Evolutionary conservation across 1,140 invertebrate species (phyloP).

Genomic region (Heliothis virescens): DNA sequence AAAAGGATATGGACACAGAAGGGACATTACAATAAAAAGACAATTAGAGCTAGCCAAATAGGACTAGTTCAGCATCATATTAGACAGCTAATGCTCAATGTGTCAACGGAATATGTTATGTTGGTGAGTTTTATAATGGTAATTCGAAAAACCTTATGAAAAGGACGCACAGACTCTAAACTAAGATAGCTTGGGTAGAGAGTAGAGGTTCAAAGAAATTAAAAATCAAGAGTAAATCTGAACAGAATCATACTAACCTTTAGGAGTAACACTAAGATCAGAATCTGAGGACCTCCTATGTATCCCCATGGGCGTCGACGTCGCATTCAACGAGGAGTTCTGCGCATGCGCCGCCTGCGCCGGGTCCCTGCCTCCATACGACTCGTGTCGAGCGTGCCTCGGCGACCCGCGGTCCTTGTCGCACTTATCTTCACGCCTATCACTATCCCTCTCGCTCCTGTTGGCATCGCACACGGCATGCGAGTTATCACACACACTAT

Average conservation of each 20-base stretch:
- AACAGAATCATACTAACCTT: conserved; percentile 88
- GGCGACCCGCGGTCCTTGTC: conserved; percentile 80
- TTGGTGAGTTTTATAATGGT: too few species aligned
- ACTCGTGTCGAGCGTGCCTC: conserved; percentile 77
- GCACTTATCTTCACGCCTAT: conserved; percentile 57
- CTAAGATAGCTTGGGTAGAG: too few species aligned
- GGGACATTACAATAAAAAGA: too few species aligned
- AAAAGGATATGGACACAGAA: too few species aligned
- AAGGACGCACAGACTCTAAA: too few species aligned
- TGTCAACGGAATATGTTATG: too few species aligned
- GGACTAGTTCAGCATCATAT: too few species aligned
- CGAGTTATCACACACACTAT: conserved; percentile 85
- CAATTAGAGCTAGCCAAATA: neutral
- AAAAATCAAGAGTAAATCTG: neutral
- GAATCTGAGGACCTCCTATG: conserved; percentile 96
- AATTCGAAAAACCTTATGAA: too few species aligned
- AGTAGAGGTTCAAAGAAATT: too few species aligned
- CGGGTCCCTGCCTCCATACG: conserved; percentile 74
- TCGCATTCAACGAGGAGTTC: conserved; percentile 64
- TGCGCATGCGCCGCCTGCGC: conserved; percentile 43
- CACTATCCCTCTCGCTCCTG: conserved; percentile 77
- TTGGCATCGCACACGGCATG: conserved; percentile 84
- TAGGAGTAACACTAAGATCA: conserved; percentile 96
- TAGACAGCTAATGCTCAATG: too few species aligned
- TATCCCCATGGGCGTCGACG: conserved; percentile 87